Percentiles rank a stretch among this genome's conserved stretches.
These are phyloP conservation scores for Bombus superbus DNA, from an alignment of 1,140 invertebrate genomes.

Conservation along the genomic window DNA sequence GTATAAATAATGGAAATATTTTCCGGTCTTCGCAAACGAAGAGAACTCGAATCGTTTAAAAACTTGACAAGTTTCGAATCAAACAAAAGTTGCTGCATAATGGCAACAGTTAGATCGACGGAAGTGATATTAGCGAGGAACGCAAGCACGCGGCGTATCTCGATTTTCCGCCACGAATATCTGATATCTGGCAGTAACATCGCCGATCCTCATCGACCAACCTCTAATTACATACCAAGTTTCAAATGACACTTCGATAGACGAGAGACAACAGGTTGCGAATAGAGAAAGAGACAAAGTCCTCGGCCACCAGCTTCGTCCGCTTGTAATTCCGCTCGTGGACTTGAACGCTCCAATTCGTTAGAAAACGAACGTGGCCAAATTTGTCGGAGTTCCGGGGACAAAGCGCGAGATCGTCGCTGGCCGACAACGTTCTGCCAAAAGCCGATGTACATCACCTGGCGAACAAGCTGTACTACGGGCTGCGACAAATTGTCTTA, in stretches of 20 bases:
- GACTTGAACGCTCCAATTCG: neutral
- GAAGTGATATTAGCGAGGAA: neutral
- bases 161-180: neutral
- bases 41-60: too few species aligned
- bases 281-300: neutral
- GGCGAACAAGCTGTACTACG: slow-evolving; percentile 6
- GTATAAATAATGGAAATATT: neutral
- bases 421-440: slow-evolving; percentile 14
- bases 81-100: neutral
- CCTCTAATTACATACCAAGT: slow-evolving; percentile 18
- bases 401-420: slow-evolving; percentile 24
- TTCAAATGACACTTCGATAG: slow-evolving; percentile 9
- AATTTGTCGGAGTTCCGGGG: slow-evolving; percentile 22
- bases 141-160: neutral
- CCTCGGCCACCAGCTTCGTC: neutral
- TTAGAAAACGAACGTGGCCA: slow-evolving; percentile 47
- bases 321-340: neutral
- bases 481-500: slow-evolving; percentile 21
- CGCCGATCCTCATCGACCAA: neutral
- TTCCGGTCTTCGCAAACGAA: too few species aligned
- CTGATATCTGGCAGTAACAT: neutral
- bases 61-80: too few species aligned
- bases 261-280: slow-evolving; percentile 35
- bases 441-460: slow-evolving; percentile 30
- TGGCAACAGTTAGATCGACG: neutral